Evolutionary conservation across 2,113 vertebrate species (phyloP), one percentile per base, ranked within the genome.

Genomic region (Coturnix japonica): DNA sequence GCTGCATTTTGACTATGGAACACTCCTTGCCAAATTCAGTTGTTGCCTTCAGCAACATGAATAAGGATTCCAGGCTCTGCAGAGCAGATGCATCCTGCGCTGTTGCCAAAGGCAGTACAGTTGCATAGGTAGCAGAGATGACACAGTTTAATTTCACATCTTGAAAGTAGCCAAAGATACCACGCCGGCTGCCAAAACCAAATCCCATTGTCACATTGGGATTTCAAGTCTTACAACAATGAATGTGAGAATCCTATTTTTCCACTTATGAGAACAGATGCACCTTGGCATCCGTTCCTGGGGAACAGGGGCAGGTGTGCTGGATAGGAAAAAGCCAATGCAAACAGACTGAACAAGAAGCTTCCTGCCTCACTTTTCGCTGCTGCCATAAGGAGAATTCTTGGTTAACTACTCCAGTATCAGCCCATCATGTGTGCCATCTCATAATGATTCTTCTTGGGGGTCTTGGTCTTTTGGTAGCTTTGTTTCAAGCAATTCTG

Each of bases 401-500:
- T 73, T 44, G 67, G 44, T 43, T 83, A 96, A 86, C 47, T n/a
- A 3, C 26, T 33, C 82, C 60, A 83, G 47, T 4, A 44, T 47
- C 25, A 28, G 33, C 92, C 92, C 87, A 56, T 63, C 20, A 10
- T 67, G 75, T 90, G 33, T 78, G 44, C 23, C 67, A 44, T 46
- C 96, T 88, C 95, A 78, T 94, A 82, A 22, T 75, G 18, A 85
- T 85, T 94, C 69, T 87, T 91, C 81, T 71, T 39, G 21, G 28
- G 35, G 33, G 2, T 18, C 20, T 21, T 22, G 3, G 30, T 75
- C 51, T 81, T 93, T 82, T 64, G 91, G 90, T 59, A 78, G 51
- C 91, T 96, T 84, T 63, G 44, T 8, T 93, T 87, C 44, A 86
- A 94, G 71, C 71, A 41, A 47, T 91, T 89, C 96, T 96, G 82